Evolutionary conservation across 2,113 vertebrate species (phyloP).

Genomic region (Otis tarda): DNA sequence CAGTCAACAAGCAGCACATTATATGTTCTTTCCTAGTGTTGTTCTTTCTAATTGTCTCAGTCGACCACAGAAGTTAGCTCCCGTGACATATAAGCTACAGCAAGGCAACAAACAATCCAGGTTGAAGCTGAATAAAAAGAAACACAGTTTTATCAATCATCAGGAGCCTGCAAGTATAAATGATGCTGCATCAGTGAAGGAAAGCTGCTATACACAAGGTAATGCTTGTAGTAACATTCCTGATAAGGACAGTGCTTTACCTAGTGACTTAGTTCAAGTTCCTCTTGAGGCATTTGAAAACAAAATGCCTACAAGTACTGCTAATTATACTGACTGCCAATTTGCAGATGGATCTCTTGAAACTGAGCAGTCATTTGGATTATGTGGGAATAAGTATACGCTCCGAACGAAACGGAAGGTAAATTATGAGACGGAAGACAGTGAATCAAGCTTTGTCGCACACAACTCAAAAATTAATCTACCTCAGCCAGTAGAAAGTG

Average conservation of each 20-base stretch:
- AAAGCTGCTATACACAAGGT: constrained; percentile 73
- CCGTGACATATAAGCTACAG: constrained; percentile 80
- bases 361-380: constrained; percentile 79
- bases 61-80: constrained; percentile 85
- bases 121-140: constrained; percentile 87
- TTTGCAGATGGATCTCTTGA: constrained; percentile 77
- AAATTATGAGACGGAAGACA: constrained; percentile 85
- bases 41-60: constrained; percentile 97
- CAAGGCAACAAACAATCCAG: constrained; percentile 82
- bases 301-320: constrained; percentile 71
- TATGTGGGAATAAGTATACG: constrained; percentile 92
- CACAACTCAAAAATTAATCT: constrained; percentile 80
- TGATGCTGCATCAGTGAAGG: constrained; percentile 69
- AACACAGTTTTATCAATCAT: constrained; percentile 66
- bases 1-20: constrained; percentile 95
- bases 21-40: constrained; percentile 98
- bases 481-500: constrained; percentile 71
- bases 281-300: constrained; percentile 74
- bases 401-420: constrained; percentile 93
- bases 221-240: constrained; percentile 70
- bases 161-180: constrained; percentile 66
- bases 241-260: constrained; percentile 70
- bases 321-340: constrained; percentile 71
- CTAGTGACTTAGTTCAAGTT: constrained; percentile 73
- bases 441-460: constrained; percentile 78